Conservation (phyloP, 2,113 vertebrate species). For the Protobothrops flavoviridis region DNA sequence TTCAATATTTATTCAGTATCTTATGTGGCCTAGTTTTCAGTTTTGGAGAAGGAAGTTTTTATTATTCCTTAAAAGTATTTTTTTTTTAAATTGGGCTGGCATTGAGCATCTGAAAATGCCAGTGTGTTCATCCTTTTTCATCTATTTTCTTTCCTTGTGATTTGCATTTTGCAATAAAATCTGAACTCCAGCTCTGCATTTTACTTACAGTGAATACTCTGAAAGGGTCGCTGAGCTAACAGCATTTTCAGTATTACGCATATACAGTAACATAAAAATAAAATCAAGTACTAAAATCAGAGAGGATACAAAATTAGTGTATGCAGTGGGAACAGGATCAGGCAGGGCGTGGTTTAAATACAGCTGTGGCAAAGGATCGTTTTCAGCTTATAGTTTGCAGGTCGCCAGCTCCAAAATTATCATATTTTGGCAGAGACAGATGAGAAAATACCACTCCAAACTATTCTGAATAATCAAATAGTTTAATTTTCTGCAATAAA, state of each 20-base stretch:
- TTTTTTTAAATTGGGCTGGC: background rate
- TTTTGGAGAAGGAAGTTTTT: background rate
- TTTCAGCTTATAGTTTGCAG: too few species aligned
- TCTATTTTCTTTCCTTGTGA: background rate
- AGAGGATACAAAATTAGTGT: background rate
- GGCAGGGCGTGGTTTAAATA: background rate
- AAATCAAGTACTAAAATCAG: background rate
- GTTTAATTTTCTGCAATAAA: slow-evolving; percentile 64
- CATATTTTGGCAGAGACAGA: slow-evolving; percentile 27
- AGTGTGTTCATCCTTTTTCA: background rate
- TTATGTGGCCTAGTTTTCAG: background rate
- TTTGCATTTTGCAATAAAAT: background rate
- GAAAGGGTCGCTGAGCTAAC: background rate
- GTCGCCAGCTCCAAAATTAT: slow-evolving; percentile 17
- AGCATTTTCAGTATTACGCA: background rate
- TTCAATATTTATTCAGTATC: rapidly evolving
- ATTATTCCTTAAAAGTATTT: background rate
- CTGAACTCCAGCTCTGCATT: background rate
- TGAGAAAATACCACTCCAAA: slow-evolving; percentile 43
- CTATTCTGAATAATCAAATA: slow-evolving; percentile 45
- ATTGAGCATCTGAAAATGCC: background rate
- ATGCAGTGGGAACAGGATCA: background rate
- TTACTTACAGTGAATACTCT: background rate
- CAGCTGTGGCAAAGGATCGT: too few species aligned
- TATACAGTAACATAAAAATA: background rate